phyloP scores from a whole-genome alignment of 2,888 invertebrate species.

The Caenorhabditis uteleia region DNA sequence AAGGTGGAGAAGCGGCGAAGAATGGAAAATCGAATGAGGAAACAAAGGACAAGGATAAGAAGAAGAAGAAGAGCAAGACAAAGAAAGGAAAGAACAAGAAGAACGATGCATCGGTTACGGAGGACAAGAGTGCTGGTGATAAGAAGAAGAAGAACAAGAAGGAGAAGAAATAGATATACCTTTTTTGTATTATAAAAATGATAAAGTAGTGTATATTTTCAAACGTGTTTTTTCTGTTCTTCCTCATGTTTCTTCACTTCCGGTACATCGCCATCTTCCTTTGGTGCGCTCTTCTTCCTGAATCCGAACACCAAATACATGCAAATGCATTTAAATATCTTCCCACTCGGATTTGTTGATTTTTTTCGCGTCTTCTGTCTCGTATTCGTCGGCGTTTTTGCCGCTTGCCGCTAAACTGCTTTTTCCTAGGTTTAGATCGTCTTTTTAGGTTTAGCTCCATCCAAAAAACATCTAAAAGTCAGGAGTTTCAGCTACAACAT shows the following conservation, averaged over 20 bases:
- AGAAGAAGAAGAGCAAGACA: slow-evolving; percentile 28
- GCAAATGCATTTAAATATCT: slow-evolving; percentile 64
- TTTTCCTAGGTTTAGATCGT: too few relatives aligned
- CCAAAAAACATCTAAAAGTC: too few relatives aligned
- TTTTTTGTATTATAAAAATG: background rate
- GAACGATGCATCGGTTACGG: slow-evolving; percentile 15
- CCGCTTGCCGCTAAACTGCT: too few relatives aligned
- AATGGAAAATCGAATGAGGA: slow-evolving; percentile 17
- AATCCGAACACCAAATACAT: slow-evolving; percentile 68
- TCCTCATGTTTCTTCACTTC: slow-evolving; percentile 6
- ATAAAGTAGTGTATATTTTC: background rate
- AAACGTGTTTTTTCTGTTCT: background rate
- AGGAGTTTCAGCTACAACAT: too few relatives aligned
- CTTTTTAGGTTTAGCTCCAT: too few relatives aligned
- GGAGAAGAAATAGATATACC: background rate
- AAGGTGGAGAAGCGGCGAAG: slow-evolving; percentile 4
- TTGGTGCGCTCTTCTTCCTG: slow-evolving; percentile 32
- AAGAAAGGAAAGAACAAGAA: slow-evolving; percentile 7
- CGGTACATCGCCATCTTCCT: slow-evolving; percentile 4
- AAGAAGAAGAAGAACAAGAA: background rate
- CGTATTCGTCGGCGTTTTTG: too few relatives aligned
- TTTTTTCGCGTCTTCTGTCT: too few relatives aligned
- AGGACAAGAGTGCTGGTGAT: background rate
- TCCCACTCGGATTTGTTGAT: slow-evolving; percentile 69
- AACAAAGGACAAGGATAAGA: slow-evolving; percentile 26